These are phyloP conservation scores for Macrocentrus cingulum DNA, from an alignment of 1,140 invertebrate genomes.

Conservation along the genomic window DNA sequence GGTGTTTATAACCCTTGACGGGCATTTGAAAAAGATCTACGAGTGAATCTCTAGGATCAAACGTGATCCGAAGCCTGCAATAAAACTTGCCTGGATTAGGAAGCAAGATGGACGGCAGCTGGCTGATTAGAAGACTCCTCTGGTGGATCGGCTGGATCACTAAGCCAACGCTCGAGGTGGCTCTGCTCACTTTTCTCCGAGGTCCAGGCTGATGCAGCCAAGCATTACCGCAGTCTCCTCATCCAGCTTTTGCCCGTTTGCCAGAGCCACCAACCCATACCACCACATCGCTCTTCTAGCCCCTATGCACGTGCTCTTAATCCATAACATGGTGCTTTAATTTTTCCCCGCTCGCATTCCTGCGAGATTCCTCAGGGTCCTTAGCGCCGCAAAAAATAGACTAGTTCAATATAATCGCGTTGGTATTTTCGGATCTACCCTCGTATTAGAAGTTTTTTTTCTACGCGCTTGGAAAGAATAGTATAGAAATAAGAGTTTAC, in stretches of 20 bases:
- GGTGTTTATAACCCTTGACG: no score
- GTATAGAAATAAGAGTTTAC: no score
- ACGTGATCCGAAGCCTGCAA: slow-evolving; percentile 18
- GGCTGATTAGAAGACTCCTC: slow-evolving; percentile 26
- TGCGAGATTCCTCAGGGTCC: no score
- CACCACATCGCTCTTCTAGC: slow-evolving; percentile 23
- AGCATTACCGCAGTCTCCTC: slow-evolving; percentile 8
- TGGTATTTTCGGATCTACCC: no score
- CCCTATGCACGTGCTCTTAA: slow-evolving; percentile 29
- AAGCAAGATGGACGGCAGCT: slow-evolving; percentile 23
- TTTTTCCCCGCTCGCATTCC: slow-evolving; percentile 10
- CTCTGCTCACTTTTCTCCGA: slow-evolving; percentile 26
- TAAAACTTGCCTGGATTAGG: slow-evolving; percentile 19
- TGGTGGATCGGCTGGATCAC: not conserved
- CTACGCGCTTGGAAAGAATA: no score
- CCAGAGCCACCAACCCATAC: slow-evolving; percentile 4
- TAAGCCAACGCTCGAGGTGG: slow-evolving; percentile 19
- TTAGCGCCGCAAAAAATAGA: not conserved
- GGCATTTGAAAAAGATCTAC: not conserved
- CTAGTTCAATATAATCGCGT: no score
- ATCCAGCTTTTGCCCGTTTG: not conserved
- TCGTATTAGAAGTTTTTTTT: no score
- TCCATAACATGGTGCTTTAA: slow-evolving; percentile 30
- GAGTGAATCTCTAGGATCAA: slow-evolving; percentile 15
- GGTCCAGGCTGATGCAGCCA: slow-evolving; percentile 7